These are phyloP conservation scores for Astur gentilis DNA, from an alignment of 2,113 vertebrate genomes.

Conservation along the genomic window DNA sequence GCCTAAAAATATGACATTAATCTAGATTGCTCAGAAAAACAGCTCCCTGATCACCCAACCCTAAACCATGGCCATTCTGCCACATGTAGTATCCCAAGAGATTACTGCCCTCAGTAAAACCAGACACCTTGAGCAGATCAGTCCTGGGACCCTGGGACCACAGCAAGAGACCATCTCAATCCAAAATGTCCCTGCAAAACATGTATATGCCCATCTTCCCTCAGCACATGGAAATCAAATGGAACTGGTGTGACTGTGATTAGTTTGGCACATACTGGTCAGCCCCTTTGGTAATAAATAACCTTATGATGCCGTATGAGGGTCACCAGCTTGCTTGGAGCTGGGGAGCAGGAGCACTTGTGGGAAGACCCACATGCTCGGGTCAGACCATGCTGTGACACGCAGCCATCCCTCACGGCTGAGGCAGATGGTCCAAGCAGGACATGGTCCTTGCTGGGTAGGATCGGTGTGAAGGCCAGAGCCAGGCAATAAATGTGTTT, in stretches of 20 bases:
- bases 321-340: neutral
- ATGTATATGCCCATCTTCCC: neutral
- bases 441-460: neutral
- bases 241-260: neutral
- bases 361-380: accelerated
- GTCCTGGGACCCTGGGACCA: neutral
- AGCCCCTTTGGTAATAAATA: neutral
- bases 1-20: neutral
- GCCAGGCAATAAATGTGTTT: neutral
- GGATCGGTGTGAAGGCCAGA: neutral
- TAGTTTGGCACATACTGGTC: neutral
- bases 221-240: neutral
- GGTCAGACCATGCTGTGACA: neutral
- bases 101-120: neutral
- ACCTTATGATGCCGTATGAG: accelerated
- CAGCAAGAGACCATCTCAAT: neutral
- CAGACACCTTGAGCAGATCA: neutral
- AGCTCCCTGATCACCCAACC: neutral
- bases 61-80: neutral
- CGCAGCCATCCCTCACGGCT: neutral
- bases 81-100: accelerated
- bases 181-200: neutral
- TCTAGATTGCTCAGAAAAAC: neutral
- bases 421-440: neutral
- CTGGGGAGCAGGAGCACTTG: neutral